phyloP scores from a whole-genome alignment of 2,797 vertebrate species.

The Melanotaenia pygmaea region DNA sequence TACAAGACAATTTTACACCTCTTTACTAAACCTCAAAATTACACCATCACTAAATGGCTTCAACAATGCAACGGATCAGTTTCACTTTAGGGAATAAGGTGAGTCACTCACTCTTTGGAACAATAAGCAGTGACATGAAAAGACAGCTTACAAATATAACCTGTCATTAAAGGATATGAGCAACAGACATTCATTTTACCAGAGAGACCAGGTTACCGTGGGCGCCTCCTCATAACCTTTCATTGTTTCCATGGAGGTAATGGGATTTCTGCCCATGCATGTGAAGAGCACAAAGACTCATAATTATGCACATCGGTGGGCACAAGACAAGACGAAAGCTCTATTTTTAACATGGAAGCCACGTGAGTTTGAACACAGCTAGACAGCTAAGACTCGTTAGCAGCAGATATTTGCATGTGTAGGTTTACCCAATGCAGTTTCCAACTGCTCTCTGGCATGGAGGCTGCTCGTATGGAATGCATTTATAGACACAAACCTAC shows the following conservation, averaged over 20 bases:
- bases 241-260: conserved; percentile 80
- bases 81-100: conserved; percentile 62
- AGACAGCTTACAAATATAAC: conserved; percentile 62
- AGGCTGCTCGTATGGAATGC: conserved; percentile 9
- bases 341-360: conserved; percentile 65
- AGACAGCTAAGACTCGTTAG: conserved; percentile 35
- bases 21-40: conserved; percentile 25
- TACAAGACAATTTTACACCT: background rate
- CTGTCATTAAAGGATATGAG: conserved; percentile 72
- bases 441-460: conserved; percentile 11
- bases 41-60: conserved; percentile 19
- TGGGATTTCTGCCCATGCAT: conserved; percentile 66
- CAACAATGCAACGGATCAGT: conserved; percentile 42
- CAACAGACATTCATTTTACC: conserved; percentile 67
- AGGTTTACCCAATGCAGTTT: conserved; percentile 30
- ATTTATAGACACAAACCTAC: conserved; percentile 17
- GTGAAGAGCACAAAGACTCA: conserved; percentile 70
- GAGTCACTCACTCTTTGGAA: conserved; percentile 64
- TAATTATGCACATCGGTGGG: conserved; percentile 72
- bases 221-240: conserved; percentile 70
- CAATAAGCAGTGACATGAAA: conserved; percentile 59
- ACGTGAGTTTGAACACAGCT: conserved; percentile 42
- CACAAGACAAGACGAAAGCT: conserved; percentile 59
- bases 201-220: conserved; percentile 54
- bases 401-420: conserved; percentile 10